Conservation (phyloP, 2,797 vertebrate genomes). For the Karalla daura region DNA sequence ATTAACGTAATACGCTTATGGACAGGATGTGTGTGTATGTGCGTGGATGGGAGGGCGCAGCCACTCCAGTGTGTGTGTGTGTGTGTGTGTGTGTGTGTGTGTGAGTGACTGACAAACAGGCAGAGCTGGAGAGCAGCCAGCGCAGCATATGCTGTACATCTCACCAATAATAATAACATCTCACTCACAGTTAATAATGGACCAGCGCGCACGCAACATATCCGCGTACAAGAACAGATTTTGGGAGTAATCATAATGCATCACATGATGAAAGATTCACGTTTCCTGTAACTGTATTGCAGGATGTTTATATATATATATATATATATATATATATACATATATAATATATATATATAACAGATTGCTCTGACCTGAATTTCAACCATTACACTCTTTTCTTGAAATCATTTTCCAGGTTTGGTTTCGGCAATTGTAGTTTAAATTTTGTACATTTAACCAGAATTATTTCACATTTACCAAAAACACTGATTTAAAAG, state of each 20-base stretch:
- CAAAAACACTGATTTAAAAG: too few species aligned
- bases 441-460: too few species aligned
- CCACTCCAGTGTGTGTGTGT: slow-evolving; percentile 9
- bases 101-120: slow-evolving; percentile 42
- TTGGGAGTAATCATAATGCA: slow-evolving; percentile 17
- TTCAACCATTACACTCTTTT: too few species aligned
- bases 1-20: slow-evolving; percentile 63
- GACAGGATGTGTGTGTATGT: slow-evolving; percentile 54
- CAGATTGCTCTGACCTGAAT: too few species aligned
- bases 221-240: slow-evolving; percentile 36
- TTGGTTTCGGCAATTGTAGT: too few species aligned
- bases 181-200: slow-evolving; percentile 82
- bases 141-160: slow-evolving; percentile 82
- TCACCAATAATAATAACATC: slow-evolving; percentile 83
- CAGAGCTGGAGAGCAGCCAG: slow-evolving; percentile 70
- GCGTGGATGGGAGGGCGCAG: slow-evolving; percentile 13
- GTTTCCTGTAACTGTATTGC: slow-evolving; percentile 13
- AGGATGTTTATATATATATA: too few species aligned
- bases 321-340: too few species aligned
- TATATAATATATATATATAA: too few species aligned
- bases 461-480: too few species aligned
- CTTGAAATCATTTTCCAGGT: too few species aligned
- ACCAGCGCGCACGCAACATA: slow-evolving; percentile 49
- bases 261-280: slow-evolving; percentile 17
- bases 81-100: slow-evolving; percentile 27